Conservation (phyloP, 2,888 invertebrate species). For the Entomobrya proxima region DNA sequence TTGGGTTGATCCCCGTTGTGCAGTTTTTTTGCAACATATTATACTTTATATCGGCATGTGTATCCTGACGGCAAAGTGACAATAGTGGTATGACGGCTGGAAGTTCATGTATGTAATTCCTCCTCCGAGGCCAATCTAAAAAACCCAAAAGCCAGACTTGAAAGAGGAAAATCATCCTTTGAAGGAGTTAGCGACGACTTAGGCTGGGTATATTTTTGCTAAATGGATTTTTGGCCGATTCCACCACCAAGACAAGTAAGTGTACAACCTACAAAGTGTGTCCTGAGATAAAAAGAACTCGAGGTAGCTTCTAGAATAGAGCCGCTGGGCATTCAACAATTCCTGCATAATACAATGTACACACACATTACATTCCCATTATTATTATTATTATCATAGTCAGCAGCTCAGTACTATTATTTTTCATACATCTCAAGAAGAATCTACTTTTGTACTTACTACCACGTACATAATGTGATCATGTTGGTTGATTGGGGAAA, state of each 20-base stretch:
- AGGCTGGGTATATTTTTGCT: conserved; percentile 47
- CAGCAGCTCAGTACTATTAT: conserved; percentile 4
- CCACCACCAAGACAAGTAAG: conserved; percentile 32
- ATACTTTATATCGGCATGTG: neutral
- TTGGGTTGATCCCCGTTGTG: neutral
- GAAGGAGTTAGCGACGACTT: neutral
- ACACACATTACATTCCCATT: conserved; percentile 6
- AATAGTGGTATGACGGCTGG: conserved; percentile 35
- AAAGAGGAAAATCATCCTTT: conserved; percentile 12
- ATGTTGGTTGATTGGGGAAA: conserved; percentile 66
- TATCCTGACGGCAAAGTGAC: neutral
- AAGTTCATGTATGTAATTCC: conserved; percentile 31
- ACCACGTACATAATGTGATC: conserved; percentile 45
- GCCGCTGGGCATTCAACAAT: conserved; percentile 39
- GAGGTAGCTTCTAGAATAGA: conserved; percentile 25
- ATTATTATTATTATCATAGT: conserved; percentile 12
- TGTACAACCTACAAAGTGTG: conserved; percentile 30
- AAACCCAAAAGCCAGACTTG: conserved; percentile 13
- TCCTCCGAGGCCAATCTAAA: conserved; percentile 32
- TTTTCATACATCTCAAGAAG: conserved; percentile 6
- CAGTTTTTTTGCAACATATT: neutral
- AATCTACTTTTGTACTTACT: neutral
- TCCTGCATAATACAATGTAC: conserved; percentile 20
- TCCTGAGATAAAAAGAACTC: conserved; percentile 29
- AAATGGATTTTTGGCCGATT: conserved; percentile 16